Evolutionary conservation across 2,113 vertebrate genomes (phyloP).

Genomic region (Cinclus mexicanus): DNA sequence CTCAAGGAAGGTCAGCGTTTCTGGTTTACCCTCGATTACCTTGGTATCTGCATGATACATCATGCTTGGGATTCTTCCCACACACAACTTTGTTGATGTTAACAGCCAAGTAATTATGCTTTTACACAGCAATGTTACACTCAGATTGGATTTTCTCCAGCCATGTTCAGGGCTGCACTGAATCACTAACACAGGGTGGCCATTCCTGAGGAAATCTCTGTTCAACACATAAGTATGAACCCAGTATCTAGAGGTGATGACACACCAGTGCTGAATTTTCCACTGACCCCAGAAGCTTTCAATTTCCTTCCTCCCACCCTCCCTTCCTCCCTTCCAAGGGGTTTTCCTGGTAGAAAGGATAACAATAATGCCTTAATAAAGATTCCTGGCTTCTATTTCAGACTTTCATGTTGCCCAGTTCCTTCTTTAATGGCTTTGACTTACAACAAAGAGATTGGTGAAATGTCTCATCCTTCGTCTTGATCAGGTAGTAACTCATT

Average conservation of each 20-base stretch:
- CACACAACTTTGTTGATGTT: not conserved
- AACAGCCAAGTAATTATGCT: not conserved
- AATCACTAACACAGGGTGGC: not conserved
- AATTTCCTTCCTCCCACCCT: not conserved
- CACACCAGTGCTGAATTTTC: not conserved
- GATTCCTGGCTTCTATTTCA: not conserved
- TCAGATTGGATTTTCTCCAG: not conserved
- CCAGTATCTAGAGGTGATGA: not conserved
- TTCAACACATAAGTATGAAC: not conserved
- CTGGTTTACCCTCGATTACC: not conserved
- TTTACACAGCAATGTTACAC: not conserved
- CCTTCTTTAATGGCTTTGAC: not conserved
- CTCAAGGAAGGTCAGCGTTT: not conserved
- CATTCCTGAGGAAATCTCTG: not conserved
- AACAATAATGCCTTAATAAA: not conserved
- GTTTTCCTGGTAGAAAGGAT: not conserved
- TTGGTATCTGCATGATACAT: not conserved
- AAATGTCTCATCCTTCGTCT: not conserved
- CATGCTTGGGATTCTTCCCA: not conserved
- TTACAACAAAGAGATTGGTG: not conserved
- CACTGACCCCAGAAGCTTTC: not conserved
- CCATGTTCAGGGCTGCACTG: not conserved
- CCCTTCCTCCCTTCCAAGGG: not conserved
- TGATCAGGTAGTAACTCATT: not conserved
- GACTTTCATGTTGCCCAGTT: not conserved